These are phyloP conservation scores for Amphipoea oculea DNA, from an alignment of 2,888 invertebrate species.

Conservation along the genomic window DNA sequence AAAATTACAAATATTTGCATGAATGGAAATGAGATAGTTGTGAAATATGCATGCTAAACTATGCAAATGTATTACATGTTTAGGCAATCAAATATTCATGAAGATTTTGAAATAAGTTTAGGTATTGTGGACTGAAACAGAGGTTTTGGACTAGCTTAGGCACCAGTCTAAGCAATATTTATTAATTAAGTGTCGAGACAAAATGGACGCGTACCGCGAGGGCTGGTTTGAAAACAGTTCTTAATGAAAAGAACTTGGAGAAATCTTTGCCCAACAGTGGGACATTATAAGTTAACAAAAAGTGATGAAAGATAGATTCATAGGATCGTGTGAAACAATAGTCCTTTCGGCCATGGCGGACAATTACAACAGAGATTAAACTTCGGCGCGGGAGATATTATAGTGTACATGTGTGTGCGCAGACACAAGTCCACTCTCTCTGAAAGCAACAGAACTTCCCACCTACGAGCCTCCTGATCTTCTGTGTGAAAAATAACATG, in stretches of 20 bases:
- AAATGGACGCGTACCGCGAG: not conserved
- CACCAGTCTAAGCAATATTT: not conserved
- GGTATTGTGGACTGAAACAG: conserved; percentile 1
- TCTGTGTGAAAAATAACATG: too few relatives aligned
- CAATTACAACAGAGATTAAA: not conserved
- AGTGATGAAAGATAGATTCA: too few relatives aligned
- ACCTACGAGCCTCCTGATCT: too few relatives aligned
- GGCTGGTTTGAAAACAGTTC: not conserved
- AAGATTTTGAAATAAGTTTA: conserved; percentile 26
- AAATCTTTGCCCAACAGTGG: too few relatives aligned
- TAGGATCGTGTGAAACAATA: not conserved
- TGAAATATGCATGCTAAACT: conserved; percentile 48
- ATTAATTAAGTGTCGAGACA: not conserved
- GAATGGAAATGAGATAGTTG: conserved; percentile 36
- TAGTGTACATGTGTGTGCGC: too few relatives aligned
- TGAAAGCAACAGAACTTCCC: not conserved
- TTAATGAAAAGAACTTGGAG: not conserved
- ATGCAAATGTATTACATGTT: conserved; percentile 46
- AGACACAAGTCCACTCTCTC: not conserved
- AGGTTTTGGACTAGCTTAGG: not conserved
- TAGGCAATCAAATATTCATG: conserved; percentile 39
- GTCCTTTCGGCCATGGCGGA: not conserved
- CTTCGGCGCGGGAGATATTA: not conserved
- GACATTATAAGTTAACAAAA: too few relatives aligned
- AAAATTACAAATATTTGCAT: conserved; percentile 21